phyloP scores from a whole-genome alignment of 2,888 invertebrate genomes.

The Hetaerina titia region DNA sequence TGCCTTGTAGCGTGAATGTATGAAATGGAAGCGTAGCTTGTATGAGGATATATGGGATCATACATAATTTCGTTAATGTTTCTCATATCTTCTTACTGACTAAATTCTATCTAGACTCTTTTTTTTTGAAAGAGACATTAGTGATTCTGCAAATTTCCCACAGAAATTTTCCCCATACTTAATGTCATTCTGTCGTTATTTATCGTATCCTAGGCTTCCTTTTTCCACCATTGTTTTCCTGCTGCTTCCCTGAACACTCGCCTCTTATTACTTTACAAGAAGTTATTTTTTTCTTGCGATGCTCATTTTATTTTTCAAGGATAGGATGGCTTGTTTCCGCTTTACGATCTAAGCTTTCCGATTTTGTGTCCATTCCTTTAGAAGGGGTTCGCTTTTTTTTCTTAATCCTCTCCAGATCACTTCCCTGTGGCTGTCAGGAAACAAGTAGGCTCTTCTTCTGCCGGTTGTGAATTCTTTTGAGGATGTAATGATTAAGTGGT shows the following conservation, averaged over 20 bases:
- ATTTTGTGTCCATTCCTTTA: background rate
- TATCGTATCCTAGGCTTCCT: background rate
- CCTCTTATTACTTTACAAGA: background rate
- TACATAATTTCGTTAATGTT: too few relatives aligned
- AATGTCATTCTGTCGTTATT: background rate
- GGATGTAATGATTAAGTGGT: background rate
- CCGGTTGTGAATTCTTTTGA: background rate
- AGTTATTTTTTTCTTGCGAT: background rate
- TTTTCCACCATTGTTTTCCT: background rate
- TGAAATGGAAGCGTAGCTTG: too few relatives aligned
- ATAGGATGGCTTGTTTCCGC: background rate
- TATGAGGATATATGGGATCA: too few relatives aligned
- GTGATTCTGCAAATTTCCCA: too few relatives aligned
- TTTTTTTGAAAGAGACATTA: too few relatives aligned
- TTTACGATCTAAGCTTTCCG: slow-evolving; percentile 1
- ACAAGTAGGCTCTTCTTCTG: background rate
- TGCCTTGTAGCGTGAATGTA: too few relatives aligned
- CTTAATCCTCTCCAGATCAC: background rate
- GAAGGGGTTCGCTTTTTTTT: background rate
- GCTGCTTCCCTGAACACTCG: background rate
- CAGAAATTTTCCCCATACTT: too few relatives aligned
- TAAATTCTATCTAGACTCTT: too few relatives aligned
- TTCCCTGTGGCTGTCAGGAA: background rate
- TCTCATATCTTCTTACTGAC: too few relatives aligned
- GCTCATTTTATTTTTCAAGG: background rate